Evolutionary conservation across 2,797 vertebrate genomes (phyloP), one percentile per base, ranked within the genome.

Genomic region (Apogon hyalosoma): DNA sequence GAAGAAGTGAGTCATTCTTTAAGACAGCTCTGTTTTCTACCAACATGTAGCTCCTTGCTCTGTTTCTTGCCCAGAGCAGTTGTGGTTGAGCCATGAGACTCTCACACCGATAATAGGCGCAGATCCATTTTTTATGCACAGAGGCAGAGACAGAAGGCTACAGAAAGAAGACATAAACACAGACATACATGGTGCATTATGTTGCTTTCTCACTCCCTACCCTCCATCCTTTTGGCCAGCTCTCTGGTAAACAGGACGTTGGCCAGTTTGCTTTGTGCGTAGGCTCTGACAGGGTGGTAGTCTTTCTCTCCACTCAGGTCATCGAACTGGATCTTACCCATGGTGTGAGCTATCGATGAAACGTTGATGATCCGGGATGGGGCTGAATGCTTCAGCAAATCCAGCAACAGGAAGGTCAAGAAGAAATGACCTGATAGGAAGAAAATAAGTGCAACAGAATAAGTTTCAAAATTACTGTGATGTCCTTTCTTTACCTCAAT

Each of bases 241-340:
- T 93, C 93, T 73, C 85, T 84, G 71, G 91, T 94, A 46, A 95
- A 95, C 40, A 94, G 85, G 62, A 94, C 39, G 19, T 93, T 94
- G 39, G 93, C 92, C 66, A 94, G 83, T 82, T 94, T 94, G 85
- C 91, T 93, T 85, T 94, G 92, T 0, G 82, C 82, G 0, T 94
- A 95, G 31, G 92, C 91, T 61, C 50, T 83, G 47, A 88, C 5
- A 0, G 91, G 79, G 67, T 91, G 86, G 72, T 93, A 94, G 66
- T 16, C 18, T 9, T 84, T 91, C 73, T 91, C 85, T 1, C 90
- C 69, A 6, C 63, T 82, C 73, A 94, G 84, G 79, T 94, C 91
- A 6, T 93, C 92, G 64, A 94, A 94, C 28, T 92, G n/a, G 75
- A 95, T 94, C 63, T 85, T 92, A 59, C 93, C 93, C 85, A 94